phyloP scores from a whole-genome alignment of 2,888 invertebrate species.

The Hoplodrina ambigua region DNA sequence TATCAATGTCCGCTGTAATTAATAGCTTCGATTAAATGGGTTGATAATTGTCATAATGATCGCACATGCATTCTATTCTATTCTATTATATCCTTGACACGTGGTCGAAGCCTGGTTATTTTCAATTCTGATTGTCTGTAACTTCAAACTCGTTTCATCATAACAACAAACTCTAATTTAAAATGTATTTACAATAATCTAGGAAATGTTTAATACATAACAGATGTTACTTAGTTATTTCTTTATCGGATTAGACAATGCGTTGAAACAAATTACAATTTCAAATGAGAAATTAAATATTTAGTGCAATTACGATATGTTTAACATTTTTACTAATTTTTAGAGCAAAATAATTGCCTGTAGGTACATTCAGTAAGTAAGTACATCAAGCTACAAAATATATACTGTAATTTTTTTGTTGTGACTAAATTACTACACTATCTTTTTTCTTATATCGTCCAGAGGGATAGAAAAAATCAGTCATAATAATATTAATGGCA shows the following conservation, averaged over 20 bases:
- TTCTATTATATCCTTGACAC: too few relatives aligned
- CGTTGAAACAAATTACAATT: slow-evolving; percentile 36
- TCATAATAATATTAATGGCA: too few relatives aligned
- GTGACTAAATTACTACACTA: not conserved
- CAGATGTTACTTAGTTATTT: slow-evolving; percentile 9
- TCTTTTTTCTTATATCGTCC: too few relatives aligned
- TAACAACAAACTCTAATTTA: not conserved
- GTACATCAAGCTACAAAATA: not conserved
- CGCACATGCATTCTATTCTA: too few relatives aligned
- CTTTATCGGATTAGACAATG: slow-evolving; percentile 23
- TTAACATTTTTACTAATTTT: slow-evolving; percentile 48
- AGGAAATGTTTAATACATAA: slow-evolving; percentile 14
- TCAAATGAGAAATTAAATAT: slow-evolving; percentile 36
- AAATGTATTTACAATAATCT: not conserved
- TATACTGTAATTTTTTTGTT: not conserved
- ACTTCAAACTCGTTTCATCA: not conserved
- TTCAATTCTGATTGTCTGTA: too few relatives aligned
- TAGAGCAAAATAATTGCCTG: slow-evolving; percentile 56
- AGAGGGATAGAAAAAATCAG: too few relatives aligned
- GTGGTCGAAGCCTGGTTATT: too few relatives aligned
- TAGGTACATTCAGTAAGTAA: slow-evolving; percentile 20
- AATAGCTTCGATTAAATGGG: too few relatives aligned
- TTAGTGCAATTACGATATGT: slow-evolving; percentile 40
- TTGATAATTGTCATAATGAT: too few relatives aligned
- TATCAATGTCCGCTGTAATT: too few relatives aligned